phyloP scores from a whole-genome alignment of 2,797 vertebrate species.

The Ctenopoma kingsleyae region DNA sequence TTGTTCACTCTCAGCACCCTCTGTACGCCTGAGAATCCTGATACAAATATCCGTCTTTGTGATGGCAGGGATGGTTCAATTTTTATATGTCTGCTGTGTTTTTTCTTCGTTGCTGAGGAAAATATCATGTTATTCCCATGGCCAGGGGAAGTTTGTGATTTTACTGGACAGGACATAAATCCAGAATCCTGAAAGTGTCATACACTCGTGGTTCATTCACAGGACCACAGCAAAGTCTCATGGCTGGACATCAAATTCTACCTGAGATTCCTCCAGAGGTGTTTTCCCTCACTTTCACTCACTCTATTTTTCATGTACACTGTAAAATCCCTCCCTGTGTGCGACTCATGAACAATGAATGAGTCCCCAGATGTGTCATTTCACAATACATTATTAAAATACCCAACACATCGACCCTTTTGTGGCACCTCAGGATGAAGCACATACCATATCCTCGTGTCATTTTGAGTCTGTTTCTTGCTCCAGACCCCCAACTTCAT shows the following conservation, averaged over 20 bases:
- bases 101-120: neutral
- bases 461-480: conserved; percentile 32
- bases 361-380: conserved; percentile 52
- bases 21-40: neutral
- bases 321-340: conserved; percentile 30
- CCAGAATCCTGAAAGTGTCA: neutral
- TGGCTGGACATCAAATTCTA: conserved; percentile 9
- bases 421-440: conserved; percentile 23
- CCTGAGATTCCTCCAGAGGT: conserved; percentile 14
- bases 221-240: conserved; percentile 6
- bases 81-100: conserved; percentile 1
- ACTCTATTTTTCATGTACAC: conserved; percentile 50
- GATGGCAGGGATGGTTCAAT: neutral
- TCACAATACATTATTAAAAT: conserved; percentile 57
- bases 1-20: conserved; percentile 18
- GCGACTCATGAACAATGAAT: conserved; percentile 55
- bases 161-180: neutral
- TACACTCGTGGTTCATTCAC: neutral
- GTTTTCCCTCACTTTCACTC: conserved; percentile 11
- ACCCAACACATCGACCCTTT: conserved; percentile 33
- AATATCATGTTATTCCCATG: neutral
- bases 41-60: conserved; percentile 3
- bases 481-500: conserved; percentile 11
- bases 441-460: conserved; percentile 44
- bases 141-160: neutral